Evolutionary conservation across 2,888 invertebrate species (phyloP).

Genomic region (Ectropis crepuscularia): DNA sequence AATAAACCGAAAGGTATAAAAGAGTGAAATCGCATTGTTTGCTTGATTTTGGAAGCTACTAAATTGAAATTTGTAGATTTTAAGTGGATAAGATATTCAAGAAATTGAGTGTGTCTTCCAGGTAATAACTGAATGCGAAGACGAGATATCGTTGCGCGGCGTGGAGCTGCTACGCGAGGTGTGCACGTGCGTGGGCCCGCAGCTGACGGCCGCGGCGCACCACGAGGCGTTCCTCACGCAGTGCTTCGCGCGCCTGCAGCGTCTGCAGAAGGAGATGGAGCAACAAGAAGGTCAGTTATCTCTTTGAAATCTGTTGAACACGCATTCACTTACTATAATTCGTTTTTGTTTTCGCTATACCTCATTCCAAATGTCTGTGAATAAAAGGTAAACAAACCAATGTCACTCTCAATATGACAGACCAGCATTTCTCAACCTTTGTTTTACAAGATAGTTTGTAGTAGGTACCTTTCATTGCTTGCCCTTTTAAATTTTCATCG

Average conservation of each 20-base stretch:
- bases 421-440: too few relatives aligned
- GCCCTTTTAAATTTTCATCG: too few relatives aligned
- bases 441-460: too few relatives aligned
- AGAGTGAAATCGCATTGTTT: not conserved
- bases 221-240: constrained; percentile 96
- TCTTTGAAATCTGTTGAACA: not conserved
- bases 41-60: too few relatives aligned
- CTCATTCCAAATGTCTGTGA: too few relatives aligned
- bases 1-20: not conserved
- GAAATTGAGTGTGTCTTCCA: constrained; percentile 49
- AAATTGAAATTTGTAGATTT: too few relatives aligned
- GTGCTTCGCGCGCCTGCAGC: constrained; percentile 95
- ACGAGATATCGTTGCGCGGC: constrained; percentile 96
- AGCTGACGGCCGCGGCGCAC: constrained; percentile 92
- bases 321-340: not conserved
- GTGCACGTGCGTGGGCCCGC: constrained; percentile 96
- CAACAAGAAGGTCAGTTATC: constrained; percentile 62
- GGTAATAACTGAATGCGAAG: constrained; percentile 95
- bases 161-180: constrained; percentile 96
- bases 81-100: too few relatives aligned
- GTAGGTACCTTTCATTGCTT: too few relatives aligned
- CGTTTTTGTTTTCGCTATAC: too few relatives aligned
- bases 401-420: too few relatives aligned
- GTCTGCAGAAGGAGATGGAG: constrained; percentile 93
- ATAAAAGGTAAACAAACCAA: too few relatives aligned